Base-by-base conservation (phyloP, 2,888 invertebrate species). In the Apotomis turbidana region DNA sequence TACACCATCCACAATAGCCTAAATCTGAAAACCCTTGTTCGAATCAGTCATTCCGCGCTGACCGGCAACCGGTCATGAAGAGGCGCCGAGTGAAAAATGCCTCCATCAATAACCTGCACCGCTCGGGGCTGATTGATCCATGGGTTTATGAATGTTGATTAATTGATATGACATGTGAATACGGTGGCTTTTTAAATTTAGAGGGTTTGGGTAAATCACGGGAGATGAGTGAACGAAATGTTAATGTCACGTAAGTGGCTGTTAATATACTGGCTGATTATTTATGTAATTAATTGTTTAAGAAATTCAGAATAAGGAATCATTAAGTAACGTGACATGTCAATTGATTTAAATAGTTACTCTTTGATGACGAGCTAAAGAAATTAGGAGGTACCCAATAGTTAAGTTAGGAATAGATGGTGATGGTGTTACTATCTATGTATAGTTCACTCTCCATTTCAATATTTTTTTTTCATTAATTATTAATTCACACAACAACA, bases 31-130 rank as follows among this genome's bases (percentile, higher is more conserved):
- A 54, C 27, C 3, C 36, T 44, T 13, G 13, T 60, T 60, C 60
- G 36, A 62, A 54, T 55, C 27, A 55, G n/a, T 44, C 46, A 63
- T 52, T 38, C 13, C 8, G 13, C 49, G 2, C 27, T 58, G 59
- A 51, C 58, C 67, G 67, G 49, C 55, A 38, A 74, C 61, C 66
- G 59, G 63, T 61, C 67, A 73, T 71, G 68, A 74, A 80, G 75
- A 74, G 76, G 81, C 77, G 74, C 36, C 71, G 75, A 76, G 79
- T 89, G 90, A 90, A 88, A 89, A 90, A 91, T 86, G 81, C 77
- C 78, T 67, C 83, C 85, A 91, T 90, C 85, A 87, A 88, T 91
- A 88, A 87, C 82, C 74, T 78, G 68, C 38, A 77, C 76, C 80
- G 75, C 75, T 82, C 82, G 83, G 80, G 83, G 52, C 85, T 83